phyloP scores from a whole-genome alignment of 2,113 vertebrate species.

The Dipodomys merriami region DNA sequence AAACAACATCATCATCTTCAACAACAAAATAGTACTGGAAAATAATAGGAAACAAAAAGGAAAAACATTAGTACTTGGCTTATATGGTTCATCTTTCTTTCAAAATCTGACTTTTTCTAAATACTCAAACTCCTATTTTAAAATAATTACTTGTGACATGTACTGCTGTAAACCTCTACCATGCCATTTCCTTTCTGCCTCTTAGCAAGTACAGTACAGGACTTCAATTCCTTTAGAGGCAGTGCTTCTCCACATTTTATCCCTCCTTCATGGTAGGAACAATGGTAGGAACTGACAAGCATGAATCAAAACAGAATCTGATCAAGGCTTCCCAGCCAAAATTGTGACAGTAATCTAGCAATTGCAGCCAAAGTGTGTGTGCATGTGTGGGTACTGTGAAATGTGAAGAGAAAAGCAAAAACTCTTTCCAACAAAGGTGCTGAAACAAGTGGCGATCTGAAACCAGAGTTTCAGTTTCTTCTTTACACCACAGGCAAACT shows the following conservation, averaged over 20 bases:
- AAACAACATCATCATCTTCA: not conserved
- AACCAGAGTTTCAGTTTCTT: not conserved
- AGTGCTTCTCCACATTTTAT: constrained; percentile 9
- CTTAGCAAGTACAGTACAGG: not conserved
- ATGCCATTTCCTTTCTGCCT: not conserved
- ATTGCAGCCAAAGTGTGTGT: constrained; percentile 24
- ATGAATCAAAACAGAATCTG: constrained; percentile 23
- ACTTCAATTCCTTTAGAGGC: constrained; percentile 13
- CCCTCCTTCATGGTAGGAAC: not conserved
- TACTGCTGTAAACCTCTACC: not conserved
- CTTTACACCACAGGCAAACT: not conserved
- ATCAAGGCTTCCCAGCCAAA: not conserved
- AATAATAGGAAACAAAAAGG: not conserved
- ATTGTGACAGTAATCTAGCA: not conserved
- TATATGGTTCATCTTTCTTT: not conserved
- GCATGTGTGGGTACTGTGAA: not conserved
- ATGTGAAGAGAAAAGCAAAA: constrained; percentile 18
- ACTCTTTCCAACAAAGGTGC: not conserved
- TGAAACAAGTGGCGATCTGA: not conserved
- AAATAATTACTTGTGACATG: not conserved
- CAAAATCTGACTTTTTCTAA: constrained; percentile 1
- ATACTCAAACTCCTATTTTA: not conserved
- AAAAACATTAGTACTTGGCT: not conserved
- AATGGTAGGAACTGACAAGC: not conserved
- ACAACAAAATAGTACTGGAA: not conserved